Conservation (phyloP, 2,797 vertebrate genomes). For the Enteromius argenteus region DNA sequence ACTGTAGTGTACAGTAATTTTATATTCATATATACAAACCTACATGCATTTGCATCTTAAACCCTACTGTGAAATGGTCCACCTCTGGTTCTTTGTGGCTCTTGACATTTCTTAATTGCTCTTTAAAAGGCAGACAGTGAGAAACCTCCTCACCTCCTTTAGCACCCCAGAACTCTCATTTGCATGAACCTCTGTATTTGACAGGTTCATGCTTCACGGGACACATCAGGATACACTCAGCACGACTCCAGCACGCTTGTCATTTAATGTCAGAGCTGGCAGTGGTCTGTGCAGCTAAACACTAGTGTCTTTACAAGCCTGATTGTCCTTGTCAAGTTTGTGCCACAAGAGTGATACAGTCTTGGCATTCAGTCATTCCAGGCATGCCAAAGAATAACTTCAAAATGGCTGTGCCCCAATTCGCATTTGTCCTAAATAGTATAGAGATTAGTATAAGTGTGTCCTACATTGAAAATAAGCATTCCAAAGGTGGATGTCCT, state of each 20-base stretch:
- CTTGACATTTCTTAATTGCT: constrained; percentile 31
- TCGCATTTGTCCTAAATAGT: not conserved
- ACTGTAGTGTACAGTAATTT: not conserved
- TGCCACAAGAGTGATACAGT: not conserved
- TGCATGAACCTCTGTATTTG: constrained; percentile 52
- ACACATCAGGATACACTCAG: constrained; percentile 52
- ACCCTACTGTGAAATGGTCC: constrained; percentile 3
- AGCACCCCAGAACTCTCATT: constrained; percentile 45
- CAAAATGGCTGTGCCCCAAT: constrained; percentile 1
- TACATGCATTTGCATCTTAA: constrained; percentile 21
- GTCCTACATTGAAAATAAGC: constrained; percentile 2
- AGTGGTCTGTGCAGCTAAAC: constrained; percentile 34
- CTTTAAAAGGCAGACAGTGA: constrained; percentile 46
- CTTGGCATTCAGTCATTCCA: not conserved
- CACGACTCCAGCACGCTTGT: constrained; percentile 40
- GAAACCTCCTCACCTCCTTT: constrained; percentile 27
- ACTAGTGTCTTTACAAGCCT: constrained; percentile 36
- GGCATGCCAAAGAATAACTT: constrained; percentile 3
- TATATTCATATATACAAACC: constrained; percentile 17
- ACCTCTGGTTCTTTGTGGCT: constrained; percentile 26
- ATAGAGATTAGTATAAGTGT: not conserved
- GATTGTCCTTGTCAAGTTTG: constrained; percentile 15
- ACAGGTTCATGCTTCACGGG: constrained; percentile 47
- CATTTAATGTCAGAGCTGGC: constrained; percentile 56
- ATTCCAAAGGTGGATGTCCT: not conserved